Conservation (phyloP, 2,797 vertebrate genomes). For the Distichodus sexfasciatus region DNA sequence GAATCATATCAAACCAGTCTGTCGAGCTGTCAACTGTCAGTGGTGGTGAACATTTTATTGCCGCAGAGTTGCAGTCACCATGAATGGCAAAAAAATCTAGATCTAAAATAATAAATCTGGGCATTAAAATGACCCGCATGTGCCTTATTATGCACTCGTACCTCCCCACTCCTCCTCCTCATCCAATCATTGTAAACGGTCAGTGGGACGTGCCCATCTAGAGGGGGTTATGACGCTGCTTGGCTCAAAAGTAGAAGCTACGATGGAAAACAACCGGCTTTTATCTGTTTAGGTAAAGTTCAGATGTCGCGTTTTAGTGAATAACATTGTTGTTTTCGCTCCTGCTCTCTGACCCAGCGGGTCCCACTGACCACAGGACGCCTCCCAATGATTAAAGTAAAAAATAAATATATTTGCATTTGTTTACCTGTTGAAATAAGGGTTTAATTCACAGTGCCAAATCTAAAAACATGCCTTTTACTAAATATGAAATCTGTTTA, state of each 20-base stretch:
- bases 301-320: neutral
- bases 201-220: slow-evolving; percentile 5
- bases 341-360: neutral
- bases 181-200: slow-evolving; percentile 1
- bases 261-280: neutral
- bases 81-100: neutral
- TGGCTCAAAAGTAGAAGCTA: neutral
- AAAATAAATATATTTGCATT: slow-evolving; percentile 39
- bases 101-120: slow-evolving; percentile 6
- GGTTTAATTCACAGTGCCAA: slow-evolving; percentile 54
- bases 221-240: neutral
- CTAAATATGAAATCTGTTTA: slow-evolving; percentile 68
- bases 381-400: slow-evolving; percentile 39
- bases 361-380: neutral
- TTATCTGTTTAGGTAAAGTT: neutral
- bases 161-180: slow-evolving; percentile 4
- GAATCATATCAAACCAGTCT: too few species aligned
- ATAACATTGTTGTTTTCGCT: slow-evolving; percentile 20
- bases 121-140: slow-evolving; percentile 19
- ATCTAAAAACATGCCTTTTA: slow-evolving; percentile 55
- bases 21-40: slow-evolving; percentile 2
- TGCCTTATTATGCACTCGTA: slow-evolving; percentile 23
- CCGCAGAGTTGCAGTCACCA: neutral
- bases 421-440: slow-evolving; percentile 44
- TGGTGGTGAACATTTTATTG: neutral